phyloP scores from a whole-genome alignment of 1,140 invertebrate genomes.

The Drosophila watanabei region DNA sequence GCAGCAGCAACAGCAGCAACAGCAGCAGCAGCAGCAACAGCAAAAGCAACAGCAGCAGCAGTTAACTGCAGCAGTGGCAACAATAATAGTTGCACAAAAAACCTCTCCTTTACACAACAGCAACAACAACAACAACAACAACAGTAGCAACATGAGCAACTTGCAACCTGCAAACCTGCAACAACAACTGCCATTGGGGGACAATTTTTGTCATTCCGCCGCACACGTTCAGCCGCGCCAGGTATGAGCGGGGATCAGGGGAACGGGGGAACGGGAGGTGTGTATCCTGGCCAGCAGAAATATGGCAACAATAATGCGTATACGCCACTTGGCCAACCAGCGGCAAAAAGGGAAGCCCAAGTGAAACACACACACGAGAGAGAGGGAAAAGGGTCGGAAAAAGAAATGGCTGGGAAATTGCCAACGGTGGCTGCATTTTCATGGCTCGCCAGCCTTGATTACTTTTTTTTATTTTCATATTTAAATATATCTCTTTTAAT shows the following conservation, averaged over 20 bases:
- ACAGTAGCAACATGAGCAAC: constrained; percentile 9
- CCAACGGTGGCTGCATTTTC: constrained; percentile 35
- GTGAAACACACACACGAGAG: not conserved
- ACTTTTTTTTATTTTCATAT: constrained; percentile 30
- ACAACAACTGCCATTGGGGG: constrained; percentile 10
- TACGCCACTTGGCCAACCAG: constrained; percentile 39
- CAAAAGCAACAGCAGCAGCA: constrained; percentile 22
- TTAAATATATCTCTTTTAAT: constrained; percentile 49
- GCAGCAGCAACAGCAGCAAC: constrained; percentile 1
- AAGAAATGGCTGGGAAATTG: constrained; percentile 27
- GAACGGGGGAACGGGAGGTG: not conserved
- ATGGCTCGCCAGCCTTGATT: constrained; percentile 30
- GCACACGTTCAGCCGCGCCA: constrained; percentile 28
- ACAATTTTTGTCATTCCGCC: constrained; percentile 43
- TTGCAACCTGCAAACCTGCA: constrained; percentile 20
- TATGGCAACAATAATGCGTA: constrained; percentile 52
- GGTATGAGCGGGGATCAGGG: constrained; percentile 8
- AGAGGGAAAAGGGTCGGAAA: not conserved
- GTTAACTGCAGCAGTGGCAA: constrained; percentile 29
- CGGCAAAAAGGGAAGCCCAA: not conserved
- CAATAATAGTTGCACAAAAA: constrained; percentile 34
- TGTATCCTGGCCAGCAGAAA: constrained; percentile 18
- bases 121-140: constrained; percentile 23
- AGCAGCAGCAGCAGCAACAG: constrained; percentile 6
- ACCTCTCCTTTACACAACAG: constrained; percentile 8